Percentiles rank a stretch among this genome's conserved stretches.
Conservation (phyloP, 2,113 vertebrate species). For the Raja brachyura region DNA sequence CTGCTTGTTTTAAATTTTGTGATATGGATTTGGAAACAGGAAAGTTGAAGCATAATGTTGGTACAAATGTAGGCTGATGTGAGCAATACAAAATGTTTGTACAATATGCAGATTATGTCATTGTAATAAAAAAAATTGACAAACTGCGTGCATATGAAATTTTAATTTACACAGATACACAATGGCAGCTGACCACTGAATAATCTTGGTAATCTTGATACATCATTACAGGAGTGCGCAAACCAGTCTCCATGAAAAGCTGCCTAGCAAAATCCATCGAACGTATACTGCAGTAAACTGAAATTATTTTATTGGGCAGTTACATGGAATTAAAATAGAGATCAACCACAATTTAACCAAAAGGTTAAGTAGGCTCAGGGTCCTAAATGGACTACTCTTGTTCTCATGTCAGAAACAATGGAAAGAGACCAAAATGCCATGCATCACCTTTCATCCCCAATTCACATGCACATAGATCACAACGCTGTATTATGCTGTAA, state of each 20-base stretch:
- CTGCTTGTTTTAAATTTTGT: background rate
- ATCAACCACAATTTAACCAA: background rate
- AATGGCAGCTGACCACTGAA: background rate
- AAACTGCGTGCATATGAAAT: background rate
- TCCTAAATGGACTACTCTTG: background rate
- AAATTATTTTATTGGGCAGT: too few relatives aligned
- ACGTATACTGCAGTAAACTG: too few relatives aligned
- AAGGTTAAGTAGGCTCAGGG: background rate
- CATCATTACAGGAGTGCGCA: background rate
- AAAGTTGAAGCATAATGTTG: background rate
- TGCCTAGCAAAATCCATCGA: too few relatives aligned
- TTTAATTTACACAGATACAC: background rate
- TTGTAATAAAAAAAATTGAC: background rate
- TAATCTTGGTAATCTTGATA: background rate
- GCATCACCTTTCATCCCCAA: background rate
- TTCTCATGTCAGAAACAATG: background rate
- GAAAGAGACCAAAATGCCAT: background rate
- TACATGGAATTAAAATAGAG: background rate
- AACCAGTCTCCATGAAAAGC: too few relatives aligned
- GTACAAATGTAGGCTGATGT: background rate
- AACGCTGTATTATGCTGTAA: background rate
- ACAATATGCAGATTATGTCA: background rate
- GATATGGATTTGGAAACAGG: background rate
- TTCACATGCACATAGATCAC: background rate
- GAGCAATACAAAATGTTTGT: background rate